Evolutionary conservation across 1,140 invertebrate genomes (phyloP), one percentile per base, ranked within the genome.

Genomic region (Nymphalis io): DNA sequence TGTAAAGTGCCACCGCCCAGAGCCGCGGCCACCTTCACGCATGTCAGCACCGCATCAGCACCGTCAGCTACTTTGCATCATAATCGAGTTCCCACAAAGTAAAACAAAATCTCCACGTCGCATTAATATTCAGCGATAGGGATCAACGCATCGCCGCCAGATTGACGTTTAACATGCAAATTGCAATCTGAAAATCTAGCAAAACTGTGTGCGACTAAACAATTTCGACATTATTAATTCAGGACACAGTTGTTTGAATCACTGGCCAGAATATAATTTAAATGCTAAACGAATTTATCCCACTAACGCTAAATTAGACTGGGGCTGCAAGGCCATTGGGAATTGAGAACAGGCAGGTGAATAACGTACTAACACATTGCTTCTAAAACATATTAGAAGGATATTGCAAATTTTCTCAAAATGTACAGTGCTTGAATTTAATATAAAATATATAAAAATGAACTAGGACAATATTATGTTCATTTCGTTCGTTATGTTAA

Each of bases 121-220:
- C 82, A 91, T 91, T 91, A 91, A 89, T 91, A 91, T 91, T 89
- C 89, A 91, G 87, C 74, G 82, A 85, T 86, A 89, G 84, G 84
- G 85, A 83, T 78, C 82, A 72, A 86, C 89, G 87, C 87, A 87
- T 86, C 83, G 82, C 78, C 82, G 76, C 64, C 77, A 78, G 83
- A 90, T 91, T 88, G 89, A 86, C 89, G 84, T 86, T 89, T 87
- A 91, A 90, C 87, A 91, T 91, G 89, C 87, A 91, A 89, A 89
- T 89, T 88, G 87, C 87, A 87, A 88, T 87, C 80, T 88, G 86
- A 88, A 89, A 91, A 89, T 89, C 84, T 88, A 85, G 83, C 81
- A 85, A 89, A 84, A 89, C 87, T 87, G 79, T 84, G 75, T 84
- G 83, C 79, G 75, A 84, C 83, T 88, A 89, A 89, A 90, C 86